Evolutionary conservation across 2,797 vertebrate genomes (phyloP).

Genomic region (Pipistrellus nathusii): DNA sequence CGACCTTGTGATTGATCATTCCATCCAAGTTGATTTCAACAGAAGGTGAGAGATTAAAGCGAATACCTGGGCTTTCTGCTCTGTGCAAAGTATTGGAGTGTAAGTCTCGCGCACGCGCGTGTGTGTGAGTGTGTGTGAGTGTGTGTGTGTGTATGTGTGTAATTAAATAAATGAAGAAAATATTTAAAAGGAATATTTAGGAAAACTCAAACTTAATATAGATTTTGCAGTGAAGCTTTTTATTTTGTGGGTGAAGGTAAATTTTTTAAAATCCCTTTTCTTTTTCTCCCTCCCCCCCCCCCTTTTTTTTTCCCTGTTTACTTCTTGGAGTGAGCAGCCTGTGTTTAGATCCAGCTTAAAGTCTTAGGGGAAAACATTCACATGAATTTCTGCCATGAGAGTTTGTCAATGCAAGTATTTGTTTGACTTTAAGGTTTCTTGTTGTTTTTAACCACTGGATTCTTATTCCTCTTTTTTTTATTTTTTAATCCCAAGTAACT

Average conservation of each 20-base stretch:
- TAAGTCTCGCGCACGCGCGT: neutral
- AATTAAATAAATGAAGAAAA: conserved; percentile 48
- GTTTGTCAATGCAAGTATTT: neutral
- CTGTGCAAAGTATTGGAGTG: neutral
- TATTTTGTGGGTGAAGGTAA: rapidly evolving
- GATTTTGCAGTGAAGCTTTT: conserved; percentile 10
- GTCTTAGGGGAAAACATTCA: neutral
- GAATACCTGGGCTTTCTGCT: conserved; percentile 6
- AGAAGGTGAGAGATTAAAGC: conserved; percentile 90
- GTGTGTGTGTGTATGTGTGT: neutral
- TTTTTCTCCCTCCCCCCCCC: too few relatives aligned
- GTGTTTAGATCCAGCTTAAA: neutral
- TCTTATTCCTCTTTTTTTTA: neutral
- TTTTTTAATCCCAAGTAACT: neutral
- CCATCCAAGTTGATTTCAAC: conserved; percentile 98
- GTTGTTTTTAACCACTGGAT: neutral
- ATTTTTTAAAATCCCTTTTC: neutral
- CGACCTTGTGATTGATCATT: conserved; percentile 98
- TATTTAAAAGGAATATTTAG: conserved; percentile 3
- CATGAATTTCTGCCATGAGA: neutral
- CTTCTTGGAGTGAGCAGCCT: neutral
- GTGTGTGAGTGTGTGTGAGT: neutral
- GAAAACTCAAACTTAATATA: conserved; percentile 26
- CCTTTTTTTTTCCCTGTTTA: neutral
- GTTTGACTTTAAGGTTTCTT: neutral